Base-by-base conservation (phyloP, 1,140 invertebrate species). In the Apocrypta bakeri region DNA sequence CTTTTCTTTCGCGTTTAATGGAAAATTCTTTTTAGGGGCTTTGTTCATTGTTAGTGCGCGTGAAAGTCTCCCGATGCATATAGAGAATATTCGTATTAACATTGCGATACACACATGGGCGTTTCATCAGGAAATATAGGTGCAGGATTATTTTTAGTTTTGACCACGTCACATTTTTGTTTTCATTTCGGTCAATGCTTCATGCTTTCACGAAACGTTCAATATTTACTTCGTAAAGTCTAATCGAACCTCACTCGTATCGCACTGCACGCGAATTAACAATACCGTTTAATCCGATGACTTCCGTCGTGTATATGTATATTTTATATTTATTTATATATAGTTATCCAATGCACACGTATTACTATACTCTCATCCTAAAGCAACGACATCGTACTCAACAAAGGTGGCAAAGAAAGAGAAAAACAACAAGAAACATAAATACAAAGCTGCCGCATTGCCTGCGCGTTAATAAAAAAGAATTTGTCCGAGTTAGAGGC, bases 401-500 rank as follows among this genome's bases (percentile, higher is more conserved):
- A 21, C 48, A 56, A 56, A 21, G n/a, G 48, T 6, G 21, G 0
- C 48, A n/a, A 21, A 3, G n/a, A 56, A 56, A 56, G n/a, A 64
- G 25, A 25, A 7, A 64, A 25, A n/a, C n/a, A n/a, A n/a, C n/a
- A n/a, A n/a, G 25, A 25, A 25, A 64, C 9, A 7, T 9, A 25
- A 25, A 64, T 25, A 27, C 24, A 66, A 29, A 24, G 61, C 61
- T 2, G 61, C 61, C 61, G 25, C n/a, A n/a, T 64, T 24, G 61
- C 61, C 11, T n/a, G n/a, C n/a, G 61, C 11, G 61, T n/a, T 24
- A 73, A 74, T 17, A 79, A 12, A 29, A 48, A 79, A 79, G n/a
- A n/a, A 79, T 56, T 66, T 37, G 17, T 27, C 9, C 14, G 24
- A 73, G 71, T 12, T 29, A 40, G 21, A 4, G n/a, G n/a, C n/a